These are phyloP conservation scores for Lasioglossum malachurum DNA, from an alignment of 2,888 invertebrate species.

Conservation along the genomic window DNA sequence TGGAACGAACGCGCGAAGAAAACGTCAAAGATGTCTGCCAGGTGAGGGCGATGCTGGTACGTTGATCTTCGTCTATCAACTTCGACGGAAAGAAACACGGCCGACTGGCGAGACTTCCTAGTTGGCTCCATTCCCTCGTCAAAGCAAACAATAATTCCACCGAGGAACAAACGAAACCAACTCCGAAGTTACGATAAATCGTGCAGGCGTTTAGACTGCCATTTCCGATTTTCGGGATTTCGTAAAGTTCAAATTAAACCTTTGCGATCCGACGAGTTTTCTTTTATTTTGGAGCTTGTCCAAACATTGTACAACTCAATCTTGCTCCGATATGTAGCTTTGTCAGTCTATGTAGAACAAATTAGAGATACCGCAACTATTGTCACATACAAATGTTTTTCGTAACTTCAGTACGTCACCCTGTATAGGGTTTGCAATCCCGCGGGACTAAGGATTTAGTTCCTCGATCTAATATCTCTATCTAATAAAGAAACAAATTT, in stretches of 20 bases:
- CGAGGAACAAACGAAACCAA: not conserved
- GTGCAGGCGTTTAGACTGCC: not conserved
- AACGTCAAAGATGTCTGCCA: slow-evolving; percentile 59
- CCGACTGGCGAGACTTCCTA: slow-evolving; percentile 18
- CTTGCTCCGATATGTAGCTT: too few relatives aligned
- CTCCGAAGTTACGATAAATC: not conserved
- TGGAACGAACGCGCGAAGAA: slow-evolving; percentile 62
- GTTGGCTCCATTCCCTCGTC: slow-evolving; percentile 10
- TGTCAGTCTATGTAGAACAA: too few relatives aligned
- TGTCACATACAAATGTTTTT: too few relatives aligned
- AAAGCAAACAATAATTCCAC: not conserved
- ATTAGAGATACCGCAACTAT: too few relatives aligned
- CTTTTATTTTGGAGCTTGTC: too few relatives aligned
- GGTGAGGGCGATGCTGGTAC: slow-evolving; percentile 61
- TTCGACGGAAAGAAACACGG: slow-evolving; percentile 24
- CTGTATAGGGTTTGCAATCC: too few relatives aligned
- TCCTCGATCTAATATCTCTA: too few relatives aligned
- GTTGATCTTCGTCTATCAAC: slow-evolving; percentile 54
- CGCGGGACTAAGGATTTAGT: too few relatives aligned
- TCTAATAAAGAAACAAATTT: too few relatives aligned
- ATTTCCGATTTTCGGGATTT: not conserved
- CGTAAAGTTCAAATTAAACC: not conserved
- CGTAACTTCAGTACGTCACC: too few relatives aligned
- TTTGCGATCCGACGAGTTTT: not conserved
- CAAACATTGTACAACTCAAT: too few relatives aligned